A percentile compares a stretch with the other conserved stretches of the same genome.
Conservation (phyloP, 2,888 invertebrate genomes). For the Ernsta delagoae region DNA sequence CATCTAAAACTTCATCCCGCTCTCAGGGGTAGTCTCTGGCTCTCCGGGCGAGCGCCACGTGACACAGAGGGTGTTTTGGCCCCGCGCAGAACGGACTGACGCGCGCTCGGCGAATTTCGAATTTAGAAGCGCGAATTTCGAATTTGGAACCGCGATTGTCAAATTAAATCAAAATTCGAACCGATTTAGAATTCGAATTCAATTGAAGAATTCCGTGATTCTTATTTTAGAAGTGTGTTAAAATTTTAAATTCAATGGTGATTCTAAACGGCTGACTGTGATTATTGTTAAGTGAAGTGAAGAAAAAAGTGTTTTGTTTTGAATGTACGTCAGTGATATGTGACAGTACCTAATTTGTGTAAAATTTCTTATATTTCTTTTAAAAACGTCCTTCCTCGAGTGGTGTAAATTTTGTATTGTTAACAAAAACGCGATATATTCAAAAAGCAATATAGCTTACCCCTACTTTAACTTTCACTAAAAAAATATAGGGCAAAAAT, state of each 20-base stretch:
- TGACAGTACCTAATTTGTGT: not conserved
- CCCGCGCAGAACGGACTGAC: conserved; percentile 69
- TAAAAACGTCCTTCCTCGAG: not conserved
- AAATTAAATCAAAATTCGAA: conserved; percentile 40
- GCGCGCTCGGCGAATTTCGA: conserved; percentile 42
- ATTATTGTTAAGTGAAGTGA: not conserved
- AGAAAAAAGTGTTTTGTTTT: not conserved
- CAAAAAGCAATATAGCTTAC: no score
- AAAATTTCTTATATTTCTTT: no score
- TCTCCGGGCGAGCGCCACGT: conserved; percentile 64
- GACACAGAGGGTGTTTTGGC: conserved; percentile 74
- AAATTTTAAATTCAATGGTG: not conserved
- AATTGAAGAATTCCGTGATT: not conserved
- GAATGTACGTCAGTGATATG: not conserved
- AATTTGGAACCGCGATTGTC: not conserved
- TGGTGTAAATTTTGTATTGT: not conserved
- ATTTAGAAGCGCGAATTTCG: conserved; percentile 41
- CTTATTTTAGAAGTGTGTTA: not conserved
- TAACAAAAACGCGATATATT: no score
- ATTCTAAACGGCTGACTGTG: not conserved
- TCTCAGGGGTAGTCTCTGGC: conserved; percentile 43
- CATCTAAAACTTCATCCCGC: conserved; percentile 41
- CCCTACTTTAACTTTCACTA: no score
- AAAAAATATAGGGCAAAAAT: no score
- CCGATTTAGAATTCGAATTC: not conserved